Evolutionary conservation across 92 coral and sea anemone species (phyloP).

Genomic region (Paragorgia papillata): DNA sequence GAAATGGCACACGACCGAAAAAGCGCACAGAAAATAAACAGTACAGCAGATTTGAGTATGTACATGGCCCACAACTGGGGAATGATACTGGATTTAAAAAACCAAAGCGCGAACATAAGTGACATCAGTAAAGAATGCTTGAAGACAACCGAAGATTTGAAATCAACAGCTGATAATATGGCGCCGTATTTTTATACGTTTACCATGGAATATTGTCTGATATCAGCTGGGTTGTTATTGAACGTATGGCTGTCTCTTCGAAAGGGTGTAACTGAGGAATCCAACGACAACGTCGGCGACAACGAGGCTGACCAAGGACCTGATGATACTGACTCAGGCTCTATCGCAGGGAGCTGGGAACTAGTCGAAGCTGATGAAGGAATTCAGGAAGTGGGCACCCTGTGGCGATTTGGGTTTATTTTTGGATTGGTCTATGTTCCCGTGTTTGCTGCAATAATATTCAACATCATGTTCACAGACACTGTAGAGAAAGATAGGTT

Average conservation of each 20-base stretch:
- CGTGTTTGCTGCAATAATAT: slow-evolving; percentile 13
- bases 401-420: slow-evolving; percentile 41
- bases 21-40: not conserved
- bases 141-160: not conserved
- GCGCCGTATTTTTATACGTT: slow-evolving; percentile 36
- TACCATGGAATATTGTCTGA: slow-evolving; percentile 50
- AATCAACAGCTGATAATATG: slow-evolving; percentile 12
- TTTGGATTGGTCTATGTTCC: slow-evolving; percentile 27
- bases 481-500: not conserved
- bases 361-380: not conserved
- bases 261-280: not conserved
- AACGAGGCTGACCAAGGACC: not conserved
- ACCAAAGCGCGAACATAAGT: not conserved
- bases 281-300: not conserved
- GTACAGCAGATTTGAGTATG: not conserved
- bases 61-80: slow-evolving; percentile 33
- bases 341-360: not conserved
- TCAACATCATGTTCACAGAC: slow-evolving; percentile 22
- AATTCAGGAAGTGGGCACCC: slow-evolving; percentile 22
- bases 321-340: not conserved
- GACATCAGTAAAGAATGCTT: not conserved
- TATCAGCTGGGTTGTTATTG: slow-evolving; percentile 35
- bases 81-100: not conserved
- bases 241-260: slow-evolving; percentile 33
- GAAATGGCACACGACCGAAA: not conserved